Evolutionary conservation across 2,888 invertebrate genomes (phyloP).

Genomic region (Argyresthia goedartella): DNA sequence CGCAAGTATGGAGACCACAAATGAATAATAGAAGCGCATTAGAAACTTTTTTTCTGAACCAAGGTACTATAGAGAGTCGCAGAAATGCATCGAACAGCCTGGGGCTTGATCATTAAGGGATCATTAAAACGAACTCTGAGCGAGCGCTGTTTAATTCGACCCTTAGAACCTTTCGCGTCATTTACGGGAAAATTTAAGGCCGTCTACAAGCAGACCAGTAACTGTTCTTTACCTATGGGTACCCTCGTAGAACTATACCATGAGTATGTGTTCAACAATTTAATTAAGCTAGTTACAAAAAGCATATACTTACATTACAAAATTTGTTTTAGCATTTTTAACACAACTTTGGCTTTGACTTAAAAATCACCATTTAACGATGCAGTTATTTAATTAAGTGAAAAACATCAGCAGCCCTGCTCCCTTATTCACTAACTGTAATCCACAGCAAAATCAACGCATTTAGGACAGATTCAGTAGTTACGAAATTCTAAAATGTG

Average conservation of each 20-base stretch:
- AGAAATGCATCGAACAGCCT: constrained; percentile 16
- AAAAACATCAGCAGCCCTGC: no score
- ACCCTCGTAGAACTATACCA: not conserved
- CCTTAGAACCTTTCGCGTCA: constrained; percentile 1
- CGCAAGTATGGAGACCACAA: no score
- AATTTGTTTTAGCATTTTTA: not conserved
- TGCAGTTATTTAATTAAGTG: no score
- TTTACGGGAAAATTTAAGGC: constrained; percentile 1
- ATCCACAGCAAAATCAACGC: no score
- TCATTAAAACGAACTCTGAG: constrained; percentile 46
- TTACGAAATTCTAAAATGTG: no score
- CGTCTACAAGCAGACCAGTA: not conserved
- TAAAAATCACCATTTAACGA: no score
- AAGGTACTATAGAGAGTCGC: not conserved
- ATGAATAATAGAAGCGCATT: not conserved
- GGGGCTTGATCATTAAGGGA: constrained; percentile 52
- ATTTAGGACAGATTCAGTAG: no score
- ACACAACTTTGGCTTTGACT: no score
- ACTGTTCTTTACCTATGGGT: not conserved
- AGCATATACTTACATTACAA: not conserved
- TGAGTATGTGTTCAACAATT: not conserved
- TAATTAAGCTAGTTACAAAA: not conserved
- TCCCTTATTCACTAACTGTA: no score
- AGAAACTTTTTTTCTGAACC: not conserved
- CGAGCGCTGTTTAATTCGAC: constrained; percentile 24